Percentiles rank a stretch among this genome's conserved stretches.
These are phyloP conservation scores for Phylloscopus collybita DNA, from an alignment of 2,797 vertebrate species.

Conservation along the genomic window DNA sequence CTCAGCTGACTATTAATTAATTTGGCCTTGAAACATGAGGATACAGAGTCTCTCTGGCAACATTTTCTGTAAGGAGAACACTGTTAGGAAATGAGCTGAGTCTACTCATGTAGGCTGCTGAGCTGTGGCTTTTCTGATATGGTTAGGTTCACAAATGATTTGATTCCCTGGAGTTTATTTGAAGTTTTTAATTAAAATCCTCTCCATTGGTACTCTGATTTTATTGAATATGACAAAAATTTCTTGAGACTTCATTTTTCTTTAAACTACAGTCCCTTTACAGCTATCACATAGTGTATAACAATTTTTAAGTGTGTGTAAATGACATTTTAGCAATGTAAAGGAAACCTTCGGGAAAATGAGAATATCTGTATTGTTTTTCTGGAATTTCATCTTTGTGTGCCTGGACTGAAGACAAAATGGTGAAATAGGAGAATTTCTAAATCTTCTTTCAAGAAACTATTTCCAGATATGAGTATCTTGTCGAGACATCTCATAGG, in stretches of 20 bases:
- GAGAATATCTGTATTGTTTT: constrained; percentile 31
- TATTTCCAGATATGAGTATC: background rate
- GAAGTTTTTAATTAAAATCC: constrained; percentile 61
- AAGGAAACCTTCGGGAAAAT: constrained; percentile 6
- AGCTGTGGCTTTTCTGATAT: constrained; percentile 21
- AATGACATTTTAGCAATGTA: constrained; percentile 8
- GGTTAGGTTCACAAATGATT: constrained; percentile 42
- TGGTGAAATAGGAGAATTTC: background rate
- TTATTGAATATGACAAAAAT: constrained; percentile 24
- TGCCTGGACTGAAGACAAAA: background rate
- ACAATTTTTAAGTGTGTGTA: background rate
- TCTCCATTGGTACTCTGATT: background rate
- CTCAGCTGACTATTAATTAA: background rate
- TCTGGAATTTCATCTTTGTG: constrained; percentile 5
- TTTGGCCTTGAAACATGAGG: background rate
- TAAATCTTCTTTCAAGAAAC: background rate
- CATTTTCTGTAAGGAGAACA: background rate
- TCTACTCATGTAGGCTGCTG: background rate
- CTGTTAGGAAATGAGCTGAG: background rate
- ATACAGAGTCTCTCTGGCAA: background rate
- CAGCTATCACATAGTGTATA: background rate
- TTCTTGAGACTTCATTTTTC: constrained; percentile 28
- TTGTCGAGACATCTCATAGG: background rate
- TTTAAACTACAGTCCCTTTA: constrained; percentile 11
- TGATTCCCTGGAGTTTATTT: constrained; percentile 59